These are phyloP conservation scores for Nasonovia ribisnigri DNA, from an alignment of 2,888 invertebrate genomes.

Conservation along the genomic window DNA sequence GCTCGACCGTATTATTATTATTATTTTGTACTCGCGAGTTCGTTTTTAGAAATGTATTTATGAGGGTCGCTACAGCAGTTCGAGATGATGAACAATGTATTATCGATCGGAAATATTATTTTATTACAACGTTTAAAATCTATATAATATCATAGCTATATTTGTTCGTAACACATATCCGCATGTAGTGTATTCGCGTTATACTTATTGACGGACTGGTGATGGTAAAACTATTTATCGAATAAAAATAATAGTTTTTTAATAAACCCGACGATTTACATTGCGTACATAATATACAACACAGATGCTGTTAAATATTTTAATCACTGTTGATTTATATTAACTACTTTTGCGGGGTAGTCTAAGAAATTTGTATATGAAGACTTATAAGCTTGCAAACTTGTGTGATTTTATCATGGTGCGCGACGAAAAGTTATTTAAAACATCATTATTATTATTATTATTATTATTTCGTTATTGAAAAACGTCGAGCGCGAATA, in stretches of 20 bases:
- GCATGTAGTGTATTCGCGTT: neutral
- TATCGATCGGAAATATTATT: neutral
- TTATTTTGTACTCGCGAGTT: neutral
- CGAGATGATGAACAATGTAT: neutral
- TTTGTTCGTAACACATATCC: neutral
- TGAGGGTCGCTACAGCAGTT: neutral
- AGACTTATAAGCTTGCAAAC: neutral
- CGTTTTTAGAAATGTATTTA: neutral
- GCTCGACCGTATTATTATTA: neutral
- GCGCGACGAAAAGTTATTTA: neutral
- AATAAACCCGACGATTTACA: neutral
- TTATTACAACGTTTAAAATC: neutral
- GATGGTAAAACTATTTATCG: neutral
- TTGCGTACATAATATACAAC: neutral
- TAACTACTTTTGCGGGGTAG: neutral
- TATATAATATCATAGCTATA: neutral
- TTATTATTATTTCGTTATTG: neutral
- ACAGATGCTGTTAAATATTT: neutral
- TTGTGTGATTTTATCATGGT: neutral
- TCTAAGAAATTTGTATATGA: neutral
- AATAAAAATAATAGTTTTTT: neutral
- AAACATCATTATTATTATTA: neutral
- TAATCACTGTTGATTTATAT: neutral
- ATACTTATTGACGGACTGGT: neutral
- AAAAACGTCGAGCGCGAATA: neutral